phyloP scores from a whole-genome alignment of 2,888 invertebrate genomes.

The Dynastes grantii region DNA sequence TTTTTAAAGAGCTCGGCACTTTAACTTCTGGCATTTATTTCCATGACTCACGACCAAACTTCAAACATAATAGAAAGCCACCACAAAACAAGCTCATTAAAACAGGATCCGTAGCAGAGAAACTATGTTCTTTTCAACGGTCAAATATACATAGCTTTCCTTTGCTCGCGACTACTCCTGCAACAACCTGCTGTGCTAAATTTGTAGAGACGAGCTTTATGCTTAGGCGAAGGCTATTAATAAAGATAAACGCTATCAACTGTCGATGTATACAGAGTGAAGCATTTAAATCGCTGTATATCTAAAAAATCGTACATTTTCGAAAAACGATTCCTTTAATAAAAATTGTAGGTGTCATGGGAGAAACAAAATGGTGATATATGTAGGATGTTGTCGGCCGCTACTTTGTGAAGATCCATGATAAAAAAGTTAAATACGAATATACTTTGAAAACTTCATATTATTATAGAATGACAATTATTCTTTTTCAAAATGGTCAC shows the following conservation, averaged over 20 bases:
- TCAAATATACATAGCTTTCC: background rate
- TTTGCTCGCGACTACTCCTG: background rate
- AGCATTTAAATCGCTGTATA: too few relatives aligned
- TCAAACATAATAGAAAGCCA: slow-evolving; percentile 14
- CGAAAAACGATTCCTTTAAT: too few relatives aligned
- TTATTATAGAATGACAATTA: too few relatives aligned
- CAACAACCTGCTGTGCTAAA: background rate
- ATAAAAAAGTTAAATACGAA: too few relatives aligned
- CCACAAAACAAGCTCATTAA: slow-evolving; percentile 21
- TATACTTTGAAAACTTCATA: too few relatives aligned
- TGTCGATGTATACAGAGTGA: background rate
- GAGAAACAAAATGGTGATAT: too few relatives aligned
- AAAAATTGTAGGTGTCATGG: too few relatives aligned
- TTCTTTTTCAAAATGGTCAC: too few relatives aligned
- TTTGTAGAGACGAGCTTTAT: background rate
- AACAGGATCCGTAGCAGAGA: background rate
- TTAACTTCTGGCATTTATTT: background rate
- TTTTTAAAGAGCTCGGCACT: background rate
- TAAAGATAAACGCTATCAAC: slow-evolving; percentile 12
- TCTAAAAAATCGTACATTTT: too few relatives aligned
- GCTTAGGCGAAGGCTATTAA: slow-evolving; percentile 9
- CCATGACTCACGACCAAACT: background rate
- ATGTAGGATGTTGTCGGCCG: too few relatives aligned
- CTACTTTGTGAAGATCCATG: too few relatives aligned
- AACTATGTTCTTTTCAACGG: slow-evolving; percentile 7